A percentile compares a stretch with the other conserved stretches of the same genome.
phyloP scores from a whole-genome alignment of 2,888 invertebrate species.

The Eueremaeus valkanovi region DNA sequence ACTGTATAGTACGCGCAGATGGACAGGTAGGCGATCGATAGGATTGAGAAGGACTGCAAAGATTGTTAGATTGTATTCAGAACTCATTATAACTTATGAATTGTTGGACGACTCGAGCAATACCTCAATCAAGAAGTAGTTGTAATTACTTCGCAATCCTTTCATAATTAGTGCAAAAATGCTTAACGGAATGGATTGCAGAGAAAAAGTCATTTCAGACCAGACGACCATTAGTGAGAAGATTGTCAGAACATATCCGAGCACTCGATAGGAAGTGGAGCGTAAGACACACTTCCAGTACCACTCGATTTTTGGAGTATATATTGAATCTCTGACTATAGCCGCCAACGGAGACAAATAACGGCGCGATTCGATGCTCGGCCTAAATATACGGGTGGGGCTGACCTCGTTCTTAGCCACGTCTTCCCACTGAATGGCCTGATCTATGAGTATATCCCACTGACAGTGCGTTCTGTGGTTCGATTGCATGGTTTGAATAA shows the following conservation, averaged over 20 bases:
- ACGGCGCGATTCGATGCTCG: constrained; percentile 62
- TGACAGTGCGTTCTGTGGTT: constrained; percentile 88
- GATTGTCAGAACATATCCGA: constrained; percentile 61
- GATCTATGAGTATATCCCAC: constrained; percentile 79
- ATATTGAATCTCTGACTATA: constrained; percentile 36
- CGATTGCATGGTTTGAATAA: constrained; percentile 84
- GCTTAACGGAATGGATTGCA: constrained; percentile 82
- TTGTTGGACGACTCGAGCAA: constrained; percentile 45
- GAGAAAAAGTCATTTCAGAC: constrained; percentile 98
- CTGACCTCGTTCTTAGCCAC: constrained; percentile 69
- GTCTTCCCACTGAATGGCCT: constrained; percentile 73
- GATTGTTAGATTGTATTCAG: not conserved
- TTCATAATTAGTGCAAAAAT: constrained; percentile 92
- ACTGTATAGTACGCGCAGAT: constrained; percentile 98
- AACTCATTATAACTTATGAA: not conserved
- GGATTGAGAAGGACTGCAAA: constrained; percentile 75
- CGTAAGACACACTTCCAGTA: constrained; percentile 87
- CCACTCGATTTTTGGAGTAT: constrained; percentile 68
- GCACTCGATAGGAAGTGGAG: constrained; percentile 68
- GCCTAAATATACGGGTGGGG: constrained; percentile 61
- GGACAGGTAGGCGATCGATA: constrained; percentile 89
- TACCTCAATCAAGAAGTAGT: constrained; percentile 92
- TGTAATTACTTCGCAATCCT: constrained; percentile 71
- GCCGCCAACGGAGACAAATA: not conserved
- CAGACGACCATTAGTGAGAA: constrained; percentile 92